Percentiles rank a stretch among this genome's conserved stretches.
phyloP scores from a whole-genome alignment of 2,797 vertebrate species.

The Merluccius polli region DNA sequence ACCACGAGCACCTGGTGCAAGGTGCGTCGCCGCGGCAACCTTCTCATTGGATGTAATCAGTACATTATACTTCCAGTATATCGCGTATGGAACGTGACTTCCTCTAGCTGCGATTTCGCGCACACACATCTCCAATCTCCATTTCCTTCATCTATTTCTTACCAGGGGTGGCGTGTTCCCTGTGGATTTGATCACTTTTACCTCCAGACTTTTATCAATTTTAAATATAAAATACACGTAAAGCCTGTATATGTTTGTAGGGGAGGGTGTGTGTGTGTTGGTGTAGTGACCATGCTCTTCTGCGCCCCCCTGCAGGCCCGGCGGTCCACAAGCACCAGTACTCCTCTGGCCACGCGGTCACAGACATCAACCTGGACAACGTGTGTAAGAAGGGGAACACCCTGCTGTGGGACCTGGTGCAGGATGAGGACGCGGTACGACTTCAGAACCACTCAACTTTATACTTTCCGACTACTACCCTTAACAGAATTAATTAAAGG shows the following conservation, averaged over 20 bases:
- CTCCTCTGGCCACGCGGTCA: slow-evolving; percentile 86
- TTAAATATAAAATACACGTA: too few relatives aligned
- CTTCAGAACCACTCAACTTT: background rate
- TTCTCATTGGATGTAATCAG: background rate
- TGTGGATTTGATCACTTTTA: too few relatives aligned
- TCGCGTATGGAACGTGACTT: too few relatives aligned
- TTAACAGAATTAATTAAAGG: too few relatives aligned
- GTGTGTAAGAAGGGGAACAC: slow-evolving; percentile 99
- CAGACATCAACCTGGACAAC: slow-evolving; percentile 98
- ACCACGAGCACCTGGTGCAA: slow-evolving; percentile 96
- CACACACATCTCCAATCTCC: background rate
- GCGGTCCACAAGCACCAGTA: slow-evolving; percentile 95
- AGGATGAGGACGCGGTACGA: slow-evolving; percentile 95
- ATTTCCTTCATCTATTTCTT: background rate
- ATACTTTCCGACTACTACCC: background rate
- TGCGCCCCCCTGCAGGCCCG: slow-evolving; percentile 72
- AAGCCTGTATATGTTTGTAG: too few relatives aligned
- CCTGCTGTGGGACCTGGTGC: slow-evolving; percentile 96
- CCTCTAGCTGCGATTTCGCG: too few relatives aligned
- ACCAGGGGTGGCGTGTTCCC: background rate
- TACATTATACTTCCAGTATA: too few relatives aligned
- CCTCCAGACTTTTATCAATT: too few relatives aligned
- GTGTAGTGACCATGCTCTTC: background rate
- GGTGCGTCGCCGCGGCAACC: slow-evolving; percentile 67
- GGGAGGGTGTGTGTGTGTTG: background rate